These are phyloP conservation scores for Scyliorhinus canicula DNA, from an alignment of 2,797 vertebrate species.

Conservation along the genomic window DNA sequence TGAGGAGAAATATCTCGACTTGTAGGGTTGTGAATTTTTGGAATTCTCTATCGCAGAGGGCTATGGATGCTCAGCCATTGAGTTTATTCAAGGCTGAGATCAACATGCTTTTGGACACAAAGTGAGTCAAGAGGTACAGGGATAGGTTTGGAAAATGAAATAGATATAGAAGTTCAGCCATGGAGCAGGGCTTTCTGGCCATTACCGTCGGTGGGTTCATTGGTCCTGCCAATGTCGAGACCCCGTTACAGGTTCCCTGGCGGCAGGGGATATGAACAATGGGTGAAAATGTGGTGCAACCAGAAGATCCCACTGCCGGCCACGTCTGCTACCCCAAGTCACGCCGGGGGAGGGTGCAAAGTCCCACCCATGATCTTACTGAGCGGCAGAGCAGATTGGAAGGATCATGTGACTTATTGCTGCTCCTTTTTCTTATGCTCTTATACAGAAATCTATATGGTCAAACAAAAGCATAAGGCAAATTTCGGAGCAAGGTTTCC, in stretches of 20 bases:
- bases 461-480: neutral
- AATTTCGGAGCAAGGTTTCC: neutral
- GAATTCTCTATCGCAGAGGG: neutral
- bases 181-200: too few relatives aligned
- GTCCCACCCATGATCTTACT: too few relatives aligned
- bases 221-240: too few relatives aligned
- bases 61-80: neutral
- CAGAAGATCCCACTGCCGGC: too few relatives aligned
- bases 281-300: too few relatives aligned
- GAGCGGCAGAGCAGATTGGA: neutral
- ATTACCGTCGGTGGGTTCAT: too few relatives aligned
- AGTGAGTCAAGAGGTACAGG: neutral
- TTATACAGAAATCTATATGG: neutral
- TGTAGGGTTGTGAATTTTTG: neutral
- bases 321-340: too few relatives aligned
- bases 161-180: neutral
- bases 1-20: too few relatives aligned
- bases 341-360: too few relatives aligned
- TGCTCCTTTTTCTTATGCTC: neutral
- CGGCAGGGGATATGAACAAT: too few relatives aligned
- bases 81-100: neutral
- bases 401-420: neutral
- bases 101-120: neutral
- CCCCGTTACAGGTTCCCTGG: too few relatives aligned
- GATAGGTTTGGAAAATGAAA: neutral